Evolutionary conservation across 2,888 invertebrate species (phyloP).

Genomic region (Ceratothoa steindachneri): DNA sequence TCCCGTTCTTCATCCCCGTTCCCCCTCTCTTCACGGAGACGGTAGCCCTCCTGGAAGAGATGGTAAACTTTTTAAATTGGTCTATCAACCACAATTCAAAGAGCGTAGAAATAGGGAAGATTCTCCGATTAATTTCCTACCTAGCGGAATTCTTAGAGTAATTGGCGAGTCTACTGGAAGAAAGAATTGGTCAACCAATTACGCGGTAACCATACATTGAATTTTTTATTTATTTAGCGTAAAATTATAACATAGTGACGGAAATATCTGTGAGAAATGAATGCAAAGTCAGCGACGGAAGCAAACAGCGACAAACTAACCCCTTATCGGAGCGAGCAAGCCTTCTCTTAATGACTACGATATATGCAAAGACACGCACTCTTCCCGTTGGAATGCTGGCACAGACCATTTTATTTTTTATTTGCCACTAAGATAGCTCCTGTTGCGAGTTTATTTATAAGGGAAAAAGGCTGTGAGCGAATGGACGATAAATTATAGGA

Average conservation of each 20-base stretch:
- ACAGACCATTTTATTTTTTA: constrained; percentile 3
- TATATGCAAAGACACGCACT: constrained; percentile 1
- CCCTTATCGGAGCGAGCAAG: constrained; percentile 5
- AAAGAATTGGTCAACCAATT: constrained; percentile 6
- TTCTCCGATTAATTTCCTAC: neutral
- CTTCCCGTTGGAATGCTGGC: neutral
- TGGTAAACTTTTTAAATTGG: constrained; percentile 1
- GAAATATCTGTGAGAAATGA: constrained; percentile 10
- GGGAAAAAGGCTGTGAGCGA: neutral
- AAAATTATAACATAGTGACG: constrained; percentile 2
- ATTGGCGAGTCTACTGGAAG: constrained; percentile 1
- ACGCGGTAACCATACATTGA: constrained; percentile 11
- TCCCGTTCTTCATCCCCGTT: too few relatives aligned
- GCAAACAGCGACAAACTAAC: constrained; percentile 2
- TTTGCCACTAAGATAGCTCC: constrained; percentile 5
- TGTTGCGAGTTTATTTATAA: constrained; percentile 15
- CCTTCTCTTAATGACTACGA: neutral
- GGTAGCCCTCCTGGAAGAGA: neutral
- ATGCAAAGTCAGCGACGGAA: constrained; percentile 6
- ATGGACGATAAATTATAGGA: constrained; percentile 13
- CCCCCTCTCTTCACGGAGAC: too few relatives aligned
- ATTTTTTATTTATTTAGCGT: constrained; percentile 10
- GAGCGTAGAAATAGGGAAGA: neutral
- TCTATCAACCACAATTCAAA: constrained; percentile 5
- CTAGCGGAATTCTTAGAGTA: neutral